These are phyloP conservation scores for Hippocampus kuda DNA, from an alignment of 2,797 vertebrate genomes.

Conservation along the genomic window DNA sequence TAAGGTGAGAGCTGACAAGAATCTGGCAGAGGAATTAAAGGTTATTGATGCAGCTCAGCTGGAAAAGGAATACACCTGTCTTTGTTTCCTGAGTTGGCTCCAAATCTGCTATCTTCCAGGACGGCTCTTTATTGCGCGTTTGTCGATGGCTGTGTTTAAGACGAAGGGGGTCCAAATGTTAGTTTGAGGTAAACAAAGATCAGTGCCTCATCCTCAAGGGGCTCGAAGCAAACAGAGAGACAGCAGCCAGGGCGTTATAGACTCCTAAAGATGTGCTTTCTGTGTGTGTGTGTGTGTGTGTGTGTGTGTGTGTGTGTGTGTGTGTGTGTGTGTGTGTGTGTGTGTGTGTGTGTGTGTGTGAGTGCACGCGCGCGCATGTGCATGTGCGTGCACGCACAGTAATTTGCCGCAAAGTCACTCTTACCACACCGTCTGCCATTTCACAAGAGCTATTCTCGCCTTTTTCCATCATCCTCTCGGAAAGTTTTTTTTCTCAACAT, in stretches of 20 bases:
- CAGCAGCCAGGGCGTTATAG: not conserved
- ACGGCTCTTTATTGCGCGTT: conserved; percentile 1
- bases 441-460: not conserved
- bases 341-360: not conserved
- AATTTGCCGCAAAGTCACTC: not conserved
- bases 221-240: not conserved
- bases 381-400: no score
- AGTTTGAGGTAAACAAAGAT: conserved; percentile 43
- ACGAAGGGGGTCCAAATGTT: not conserved
- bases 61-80: conserved; percentile 31
- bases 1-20: conserved; percentile 36
- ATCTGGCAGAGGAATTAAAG: conserved; percentile 30
- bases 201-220: conserved; percentile 32
- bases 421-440: not conserved
- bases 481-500: not conserved
- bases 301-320: not conserved
- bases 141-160: conserved; percentile 12
- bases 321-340: no score
- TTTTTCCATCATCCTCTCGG: not conserved
- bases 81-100: conserved; percentile 7
- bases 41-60: conserved; percentile 34
- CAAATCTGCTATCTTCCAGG: conserved; percentile 17
- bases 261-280: conserved; percentile 5
- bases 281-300: not conserved
- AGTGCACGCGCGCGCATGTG: not conserved